Evolutionary conservation across 2,888 invertebrate species (phyloP).

Genomic region (Folsomia manolachei): DNA sequence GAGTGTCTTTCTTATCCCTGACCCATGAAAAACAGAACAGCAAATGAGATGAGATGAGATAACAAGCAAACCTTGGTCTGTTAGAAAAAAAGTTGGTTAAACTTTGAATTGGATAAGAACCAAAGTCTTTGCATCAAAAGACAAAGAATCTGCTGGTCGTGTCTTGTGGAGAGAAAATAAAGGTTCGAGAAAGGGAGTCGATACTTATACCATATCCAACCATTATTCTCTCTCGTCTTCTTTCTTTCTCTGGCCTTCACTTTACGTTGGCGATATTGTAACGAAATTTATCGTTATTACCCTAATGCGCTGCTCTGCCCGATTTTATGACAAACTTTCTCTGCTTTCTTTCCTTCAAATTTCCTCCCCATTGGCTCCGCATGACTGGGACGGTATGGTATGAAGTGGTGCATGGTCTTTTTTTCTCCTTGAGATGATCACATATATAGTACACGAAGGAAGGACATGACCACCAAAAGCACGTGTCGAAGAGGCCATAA

Average conservation of each 20-base stretch:
- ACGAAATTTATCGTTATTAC: constrained; percentile 47
- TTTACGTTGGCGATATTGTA: constrained; percentile 29
- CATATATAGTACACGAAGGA: constrained; percentile 1
- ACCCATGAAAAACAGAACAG: background rate
- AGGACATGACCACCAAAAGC: constrained; percentile 20
- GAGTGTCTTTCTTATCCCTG: too few relatives aligned
- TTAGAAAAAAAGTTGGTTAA: background rate
- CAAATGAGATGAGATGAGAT: background rate
- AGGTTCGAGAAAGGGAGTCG: background rate
- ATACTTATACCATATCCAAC: background rate
- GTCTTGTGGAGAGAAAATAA: background rate
- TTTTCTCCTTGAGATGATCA: constrained; percentile 11
- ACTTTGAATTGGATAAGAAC: background rate
- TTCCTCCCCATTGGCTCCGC: constrained; percentile 22
- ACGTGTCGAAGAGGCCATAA: constrained; percentile 39
- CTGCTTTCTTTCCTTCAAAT: constrained; percentile 23
- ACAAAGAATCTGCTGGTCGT: constrained; percentile 1
- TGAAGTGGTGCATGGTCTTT: too few relatives aligned
- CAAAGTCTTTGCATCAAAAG: background rate
- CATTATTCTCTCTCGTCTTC: background rate
- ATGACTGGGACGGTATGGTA: background rate
- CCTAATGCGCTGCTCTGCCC: too few relatives aligned
- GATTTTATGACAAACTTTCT: constrained; percentile 37
- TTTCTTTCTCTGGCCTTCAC: background rate
- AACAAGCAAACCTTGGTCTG: background rate